Evolutionary conservation across 1,140 invertebrate genomes (phyloP).

Genomic region (Drosophila willistoni): DNA sequence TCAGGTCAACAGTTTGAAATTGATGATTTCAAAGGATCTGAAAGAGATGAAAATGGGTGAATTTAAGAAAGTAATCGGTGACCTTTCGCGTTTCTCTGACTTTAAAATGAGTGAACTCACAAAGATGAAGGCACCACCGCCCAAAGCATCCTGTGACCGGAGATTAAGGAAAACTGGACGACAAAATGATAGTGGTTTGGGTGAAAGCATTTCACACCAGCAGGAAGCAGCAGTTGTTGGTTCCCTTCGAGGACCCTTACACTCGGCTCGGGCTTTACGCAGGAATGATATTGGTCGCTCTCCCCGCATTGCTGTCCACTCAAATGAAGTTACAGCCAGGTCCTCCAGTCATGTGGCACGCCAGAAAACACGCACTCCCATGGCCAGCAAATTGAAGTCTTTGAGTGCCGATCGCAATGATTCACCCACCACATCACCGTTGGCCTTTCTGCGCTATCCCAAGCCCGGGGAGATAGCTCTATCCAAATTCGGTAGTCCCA

Average conservation of each 20-base stretch:
- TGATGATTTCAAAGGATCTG: constrained; percentile 50
- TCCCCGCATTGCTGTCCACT: constrained; percentile 41
- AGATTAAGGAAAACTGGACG: constrained; percentile 17
- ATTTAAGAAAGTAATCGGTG: constrained; percentile 35
- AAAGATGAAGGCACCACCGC: constrained; percentile 34
- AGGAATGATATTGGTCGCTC: constrained; percentile 68
- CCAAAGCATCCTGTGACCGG: constrained; percentile 27
- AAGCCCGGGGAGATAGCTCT: constrained; percentile 86
- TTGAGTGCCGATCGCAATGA: constrained; percentile 74
- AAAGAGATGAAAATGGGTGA: constrained; percentile 57
- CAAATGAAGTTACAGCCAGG: constrained; percentile 17
- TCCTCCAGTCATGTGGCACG: constrained; percentile 50
- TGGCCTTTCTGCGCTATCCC: constrained; percentile 85
- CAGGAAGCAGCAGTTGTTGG: constrained; percentile 20
- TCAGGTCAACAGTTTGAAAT: constrained; percentile 41
- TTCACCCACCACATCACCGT: constrained; percentile 84
- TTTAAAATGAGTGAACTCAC: constrained; percentile 67
- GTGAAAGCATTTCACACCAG: constrained; percentile 25
- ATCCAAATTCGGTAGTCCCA: constrained; percentile 86
- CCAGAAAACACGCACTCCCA: constrained; percentile 75
- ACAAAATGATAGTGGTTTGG: constrained; percentile 74
- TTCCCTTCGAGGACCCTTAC: constrained; percentile 62
- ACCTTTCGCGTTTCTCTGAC: constrained; percentile 49
- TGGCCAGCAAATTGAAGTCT: constrained; percentile 62
- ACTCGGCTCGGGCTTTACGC: constrained; percentile 64